phyloP scores from a whole-genome alignment of 2,113 vertebrate species.

The Pongo abelii region DNA sequence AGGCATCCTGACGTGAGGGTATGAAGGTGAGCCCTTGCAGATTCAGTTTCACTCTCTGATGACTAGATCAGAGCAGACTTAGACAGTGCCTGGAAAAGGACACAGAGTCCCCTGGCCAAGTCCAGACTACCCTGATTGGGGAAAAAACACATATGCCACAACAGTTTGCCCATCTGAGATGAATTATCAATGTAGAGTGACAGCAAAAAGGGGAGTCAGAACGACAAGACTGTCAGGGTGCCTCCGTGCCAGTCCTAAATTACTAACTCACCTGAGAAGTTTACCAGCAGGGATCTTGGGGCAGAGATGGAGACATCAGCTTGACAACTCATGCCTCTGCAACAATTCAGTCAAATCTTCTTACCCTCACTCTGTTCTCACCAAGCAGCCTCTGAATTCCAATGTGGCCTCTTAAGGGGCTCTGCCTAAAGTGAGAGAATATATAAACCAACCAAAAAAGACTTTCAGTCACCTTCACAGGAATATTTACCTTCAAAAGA shows the following conservation, averaged over 20 bases:
- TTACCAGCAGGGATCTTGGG: rapidly evolving
- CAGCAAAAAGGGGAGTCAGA: neutral
- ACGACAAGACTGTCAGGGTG: neutral
- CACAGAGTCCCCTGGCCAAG: rapidly evolving
- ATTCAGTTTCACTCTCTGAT: neutral
- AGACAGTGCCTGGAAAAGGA: neutral
- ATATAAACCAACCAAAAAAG: neutral
- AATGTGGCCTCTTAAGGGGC: neutral
- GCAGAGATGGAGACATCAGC: rapidly evolving
- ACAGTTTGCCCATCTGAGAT: too few relatives aligned
- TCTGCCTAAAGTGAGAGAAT: neutral
- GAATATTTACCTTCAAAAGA: neutral
- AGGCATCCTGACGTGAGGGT: too few relatives aligned
- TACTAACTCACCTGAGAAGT: neutral
- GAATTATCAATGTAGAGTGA: neutral
- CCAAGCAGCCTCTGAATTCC: neutral
- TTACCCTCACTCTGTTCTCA: neutral
- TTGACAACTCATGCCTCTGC: rapidly evolving
- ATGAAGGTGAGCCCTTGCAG: rapidly evolving
- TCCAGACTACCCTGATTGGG: neutral
- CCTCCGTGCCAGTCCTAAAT: neutral
- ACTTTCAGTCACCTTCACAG: neutral
- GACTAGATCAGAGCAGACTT: neutral
- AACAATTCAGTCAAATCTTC: too few relatives aligned
- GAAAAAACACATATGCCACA: neutral